These are phyloP conservation scores for Microchrysa polita DNA, from an alignment of 2,888 invertebrate genomes.

Conservation along the genomic window DNA sequence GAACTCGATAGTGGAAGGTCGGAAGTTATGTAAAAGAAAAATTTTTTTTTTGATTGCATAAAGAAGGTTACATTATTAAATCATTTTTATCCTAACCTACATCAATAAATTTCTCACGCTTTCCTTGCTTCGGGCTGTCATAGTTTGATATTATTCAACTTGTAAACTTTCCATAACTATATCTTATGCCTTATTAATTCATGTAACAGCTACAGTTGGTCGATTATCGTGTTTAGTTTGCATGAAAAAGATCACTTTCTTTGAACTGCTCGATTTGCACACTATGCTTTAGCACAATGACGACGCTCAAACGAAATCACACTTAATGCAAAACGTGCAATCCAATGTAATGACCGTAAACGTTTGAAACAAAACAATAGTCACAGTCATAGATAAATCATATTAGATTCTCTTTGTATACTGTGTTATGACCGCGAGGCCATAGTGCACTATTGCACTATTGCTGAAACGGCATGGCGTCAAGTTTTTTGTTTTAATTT, in stretches of 20 bases:
- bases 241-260: neutral
- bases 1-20: neutral
- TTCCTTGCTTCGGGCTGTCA: too few species aligned
- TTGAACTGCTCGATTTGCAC: neutral
- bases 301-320: too few species aligned
- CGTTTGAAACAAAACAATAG: neutral
- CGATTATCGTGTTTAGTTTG: neutral
- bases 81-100: too few species aligned
- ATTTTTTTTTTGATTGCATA: too few species aligned
- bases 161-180: slow-evolving; percentile 1
- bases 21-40: neutral
- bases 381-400: too few species aligned
- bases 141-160: neutral
- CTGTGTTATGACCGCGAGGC: too few species aligned
- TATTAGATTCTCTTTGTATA: too few species aligned
- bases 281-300: neutral
- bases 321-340: neutral
- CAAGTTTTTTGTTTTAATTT: too few species aligned
- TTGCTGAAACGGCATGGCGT: too few species aligned
- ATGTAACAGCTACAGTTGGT: neutral
- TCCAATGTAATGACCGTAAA: neutral
- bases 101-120: too few species aligned
- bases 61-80: too few species aligned
- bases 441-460: too few species aligned
- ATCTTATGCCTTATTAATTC: neutral